A percentile compares a stretch with the other conserved stretches of the same genome.
Evolutionary conservation across 30 jellyfish, hydroid and myxozoan genomes (phyloP).

Genomic region (Morbakka virulenta): DNA sequence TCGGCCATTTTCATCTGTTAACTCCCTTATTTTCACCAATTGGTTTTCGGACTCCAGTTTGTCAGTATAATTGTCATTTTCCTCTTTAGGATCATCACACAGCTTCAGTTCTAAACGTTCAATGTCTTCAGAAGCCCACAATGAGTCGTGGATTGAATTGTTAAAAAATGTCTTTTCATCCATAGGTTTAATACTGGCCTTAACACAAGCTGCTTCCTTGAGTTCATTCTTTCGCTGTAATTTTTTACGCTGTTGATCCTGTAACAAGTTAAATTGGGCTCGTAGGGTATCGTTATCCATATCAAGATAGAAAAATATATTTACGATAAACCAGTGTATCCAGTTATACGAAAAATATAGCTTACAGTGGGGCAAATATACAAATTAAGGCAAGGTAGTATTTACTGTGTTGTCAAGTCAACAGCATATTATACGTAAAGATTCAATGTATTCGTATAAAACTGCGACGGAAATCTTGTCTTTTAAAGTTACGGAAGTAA

Average conservation of each 20-base stretch:
- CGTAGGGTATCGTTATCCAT: not conserved
- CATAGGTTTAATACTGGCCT: not conserved
- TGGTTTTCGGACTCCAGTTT: not conserved
- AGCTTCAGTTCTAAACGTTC: not conserved
- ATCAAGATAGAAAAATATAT: not conserved
- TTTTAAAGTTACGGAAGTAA: no score
- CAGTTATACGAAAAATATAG: no score
- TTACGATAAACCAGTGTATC: no score
- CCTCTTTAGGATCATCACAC: not conserved
- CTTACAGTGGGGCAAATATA: no score
- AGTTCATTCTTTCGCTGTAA: conserved; percentile 20
- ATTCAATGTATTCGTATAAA: no score
- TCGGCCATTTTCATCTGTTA: conserved; percentile 95
- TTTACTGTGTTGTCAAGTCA: no score
- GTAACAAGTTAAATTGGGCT: conserved; percentile 34
- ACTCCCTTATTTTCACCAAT: conserved; percentile 18
- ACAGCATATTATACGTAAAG: no score
- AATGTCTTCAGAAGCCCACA: not conserved
- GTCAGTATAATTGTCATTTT: not conserved
- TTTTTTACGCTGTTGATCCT: conserved; percentile 56
- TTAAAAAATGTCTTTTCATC: not conserved
- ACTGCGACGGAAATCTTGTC: no score
- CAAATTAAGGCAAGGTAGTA: no score
- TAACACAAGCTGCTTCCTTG: not conserved
- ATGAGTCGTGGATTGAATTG: not conserved